Evolutionary conservation across 1,140 invertebrate genomes (phyloP).

Genomic region (Drosophila azteca): DNA sequence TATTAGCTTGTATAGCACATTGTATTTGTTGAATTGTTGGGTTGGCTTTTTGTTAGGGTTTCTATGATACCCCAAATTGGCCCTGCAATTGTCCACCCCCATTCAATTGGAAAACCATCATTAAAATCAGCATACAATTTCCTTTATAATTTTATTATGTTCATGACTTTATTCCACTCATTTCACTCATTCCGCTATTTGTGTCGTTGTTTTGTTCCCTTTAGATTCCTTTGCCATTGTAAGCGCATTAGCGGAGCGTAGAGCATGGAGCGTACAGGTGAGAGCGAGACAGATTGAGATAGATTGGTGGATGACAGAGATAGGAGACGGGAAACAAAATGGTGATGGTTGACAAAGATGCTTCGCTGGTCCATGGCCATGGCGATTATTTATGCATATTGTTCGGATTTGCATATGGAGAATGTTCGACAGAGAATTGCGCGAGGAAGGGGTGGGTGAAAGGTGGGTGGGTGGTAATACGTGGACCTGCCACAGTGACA

Average conservation of each 20-base stretch:
- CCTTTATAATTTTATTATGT: slow-evolving; percentile 25
- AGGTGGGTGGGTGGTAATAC: not conserved
- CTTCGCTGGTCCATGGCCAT: slow-evolving; percentile 28
- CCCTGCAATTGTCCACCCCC: too few species aligned
- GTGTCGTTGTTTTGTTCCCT: not conserved
- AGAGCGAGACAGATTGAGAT: slow-evolving; percentile 3
- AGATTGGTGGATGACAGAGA: not conserved
- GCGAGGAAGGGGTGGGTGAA: not conserved
- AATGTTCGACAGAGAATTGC: slow-evolving; percentile 30
- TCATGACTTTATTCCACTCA: slow-evolving; percentile 17
- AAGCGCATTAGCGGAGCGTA: not conserved
- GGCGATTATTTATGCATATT: slow-evolving; percentile 60
- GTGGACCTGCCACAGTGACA: slow-evolving; percentile 33
- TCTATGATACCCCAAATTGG: too few species aligned
- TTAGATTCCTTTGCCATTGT: slow-evolving; percentile 6
- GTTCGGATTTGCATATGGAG: slow-evolving; percentile 55
- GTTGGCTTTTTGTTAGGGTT: too few species aligned
- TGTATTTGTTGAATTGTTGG: too few species aligned
- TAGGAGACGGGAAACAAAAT: slow-evolving; percentile 36
- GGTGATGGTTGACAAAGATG: slow-evolving; percentile 48
- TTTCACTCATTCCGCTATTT: not conserved
- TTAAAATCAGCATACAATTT: slow-evolving; percentile 30
- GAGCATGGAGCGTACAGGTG: not conserved
- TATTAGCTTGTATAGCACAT: too few species aligned
- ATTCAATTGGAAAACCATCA: not conserved